A percentile compares a stretch with the other conserved stretches of the same genome.
Evolutionary conservation across 2,113 vertebrate species (phyloP).

Genomic region (Semnopithecus entellus): DNA sequence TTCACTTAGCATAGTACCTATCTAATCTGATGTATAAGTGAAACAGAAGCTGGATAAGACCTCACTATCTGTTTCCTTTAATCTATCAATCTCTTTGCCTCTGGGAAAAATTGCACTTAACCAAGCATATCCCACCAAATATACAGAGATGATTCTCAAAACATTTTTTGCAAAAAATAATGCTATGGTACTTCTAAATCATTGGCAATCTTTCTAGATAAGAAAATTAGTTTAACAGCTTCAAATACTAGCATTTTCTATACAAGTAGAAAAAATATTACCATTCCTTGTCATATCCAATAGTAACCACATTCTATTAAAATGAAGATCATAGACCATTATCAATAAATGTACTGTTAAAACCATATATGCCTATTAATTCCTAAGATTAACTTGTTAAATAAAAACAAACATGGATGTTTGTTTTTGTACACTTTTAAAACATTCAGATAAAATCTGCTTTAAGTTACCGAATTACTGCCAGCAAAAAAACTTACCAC

Average conservation of each 20-base stretch:
- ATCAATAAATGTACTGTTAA: slow-evolving; percentile 37
- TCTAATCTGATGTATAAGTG: neutral
- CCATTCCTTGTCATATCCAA: slow-evolving; percentile 6
- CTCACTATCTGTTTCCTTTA: neutral
- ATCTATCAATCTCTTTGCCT: neutral
- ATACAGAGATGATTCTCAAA: slow-evolving; percentile 24
- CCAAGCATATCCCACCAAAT: neutral
- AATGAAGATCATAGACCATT: slow-evolving; percentile 1
- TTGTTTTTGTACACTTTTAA: slow-evolving; percentile 38
- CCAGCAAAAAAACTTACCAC: slow-evolving; percentile 84
- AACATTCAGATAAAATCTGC: slow-evolving; percentile 16
- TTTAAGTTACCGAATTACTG: neutral
- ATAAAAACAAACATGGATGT: slow-evolving; percentile 28
- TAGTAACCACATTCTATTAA: neutral
- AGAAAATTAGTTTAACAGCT: slow-evolving; percentile 40
- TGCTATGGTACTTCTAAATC: slow-evolving; percentile 15
- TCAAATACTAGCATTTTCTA: slow-evolving; percentile 54
- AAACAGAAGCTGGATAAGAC: neutral
- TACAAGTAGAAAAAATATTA: neutral
- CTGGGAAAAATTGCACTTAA: neutral
- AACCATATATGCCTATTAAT: slow-evolving; percentile 10
- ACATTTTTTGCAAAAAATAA: slow-evolving; percentile 39
- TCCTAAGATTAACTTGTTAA: neutral
- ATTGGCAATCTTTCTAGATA: slow-evolving; percentile 10
- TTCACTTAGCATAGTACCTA: neutral